Evolutionary conservation across 2,113 vertebrate genomes (phyloP).

Genomic region (Ptilonorhynchus violaceus): DNA sequence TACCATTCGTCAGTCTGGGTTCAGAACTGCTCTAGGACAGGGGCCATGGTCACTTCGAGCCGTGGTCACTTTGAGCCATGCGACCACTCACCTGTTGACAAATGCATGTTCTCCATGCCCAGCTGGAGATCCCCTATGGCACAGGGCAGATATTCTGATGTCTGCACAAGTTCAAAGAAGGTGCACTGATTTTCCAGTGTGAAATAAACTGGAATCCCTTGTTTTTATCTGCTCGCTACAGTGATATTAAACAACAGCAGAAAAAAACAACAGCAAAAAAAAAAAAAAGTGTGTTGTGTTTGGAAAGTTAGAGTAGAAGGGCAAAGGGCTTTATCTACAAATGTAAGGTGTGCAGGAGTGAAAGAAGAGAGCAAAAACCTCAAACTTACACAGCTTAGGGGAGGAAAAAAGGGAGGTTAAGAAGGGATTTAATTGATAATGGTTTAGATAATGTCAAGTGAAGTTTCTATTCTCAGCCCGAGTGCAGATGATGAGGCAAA

Average conservation of each 20-base stretch:
- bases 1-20: not conserved
- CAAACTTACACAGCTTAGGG: not conserved
- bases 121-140: not conserved
- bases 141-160: not conserved
- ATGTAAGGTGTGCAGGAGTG: not conserved
- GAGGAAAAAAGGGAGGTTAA: not conserved
- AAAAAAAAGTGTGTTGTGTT: not conserved
- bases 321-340: conserved; percentile 7
- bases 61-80: not conserved
- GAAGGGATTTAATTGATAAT: conserved; percentile 62
- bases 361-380: not conserved
- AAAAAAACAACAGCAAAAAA: not conserved
- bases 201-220: not conserved
- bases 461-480: conserved; percentile 56
- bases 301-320: not conserved
- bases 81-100: not conserved
- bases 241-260: not conserved
- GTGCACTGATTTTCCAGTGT: not conserved
- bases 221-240: not conserved
- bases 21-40: not conserved
- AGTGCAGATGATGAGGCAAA: conserved; percentile 34
- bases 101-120: not conserved
- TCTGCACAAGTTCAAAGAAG: not conserved
- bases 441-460: conserved; percentile 53
- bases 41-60: not conserved